Conservation (phyloP, 2,113 vertebrate species). For the Enhydra lutris region DNA sequence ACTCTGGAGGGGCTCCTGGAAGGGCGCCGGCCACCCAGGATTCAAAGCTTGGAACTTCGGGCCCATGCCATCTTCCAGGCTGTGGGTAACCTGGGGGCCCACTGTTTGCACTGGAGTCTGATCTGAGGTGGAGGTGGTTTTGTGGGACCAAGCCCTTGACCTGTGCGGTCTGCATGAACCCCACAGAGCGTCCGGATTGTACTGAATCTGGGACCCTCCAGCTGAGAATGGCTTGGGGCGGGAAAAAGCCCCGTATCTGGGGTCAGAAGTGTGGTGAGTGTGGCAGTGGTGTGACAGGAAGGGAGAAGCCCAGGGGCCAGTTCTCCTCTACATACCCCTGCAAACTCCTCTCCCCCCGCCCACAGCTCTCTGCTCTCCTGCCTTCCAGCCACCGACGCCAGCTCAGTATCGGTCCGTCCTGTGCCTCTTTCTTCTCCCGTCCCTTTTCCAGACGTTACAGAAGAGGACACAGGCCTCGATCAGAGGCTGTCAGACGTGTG, state of each 20-base stretch:
- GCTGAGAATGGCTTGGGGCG: background rate
- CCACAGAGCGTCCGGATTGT: accelerated
- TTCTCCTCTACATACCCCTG: no score
- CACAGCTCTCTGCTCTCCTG: background rate
- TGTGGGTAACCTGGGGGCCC: background rate
- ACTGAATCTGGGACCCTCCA: background rate
- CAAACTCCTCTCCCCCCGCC: background rate
- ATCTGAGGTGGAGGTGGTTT: background rate
- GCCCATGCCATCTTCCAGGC: background rate
- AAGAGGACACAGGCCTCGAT: background rate
- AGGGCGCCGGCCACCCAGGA: background rate
- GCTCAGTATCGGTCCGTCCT: background rate
- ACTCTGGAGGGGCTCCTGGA: background rate
- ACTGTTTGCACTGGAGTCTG: background rate
- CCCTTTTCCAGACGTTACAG: background rate
- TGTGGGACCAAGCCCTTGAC: background rate
- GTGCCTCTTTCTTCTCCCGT: background rate
- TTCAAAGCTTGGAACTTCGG: background rate
- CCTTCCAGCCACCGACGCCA: background rate
- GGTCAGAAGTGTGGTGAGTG: background rate
- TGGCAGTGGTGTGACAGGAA: background rate
- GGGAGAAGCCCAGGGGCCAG: background rate
- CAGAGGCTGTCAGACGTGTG: background rate
- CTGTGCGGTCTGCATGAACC: background rate
- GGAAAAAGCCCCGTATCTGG: background rate